Conservation (phyloP, 2,797 vertebrate species). For the Gambelia wislizenii region DNA sequence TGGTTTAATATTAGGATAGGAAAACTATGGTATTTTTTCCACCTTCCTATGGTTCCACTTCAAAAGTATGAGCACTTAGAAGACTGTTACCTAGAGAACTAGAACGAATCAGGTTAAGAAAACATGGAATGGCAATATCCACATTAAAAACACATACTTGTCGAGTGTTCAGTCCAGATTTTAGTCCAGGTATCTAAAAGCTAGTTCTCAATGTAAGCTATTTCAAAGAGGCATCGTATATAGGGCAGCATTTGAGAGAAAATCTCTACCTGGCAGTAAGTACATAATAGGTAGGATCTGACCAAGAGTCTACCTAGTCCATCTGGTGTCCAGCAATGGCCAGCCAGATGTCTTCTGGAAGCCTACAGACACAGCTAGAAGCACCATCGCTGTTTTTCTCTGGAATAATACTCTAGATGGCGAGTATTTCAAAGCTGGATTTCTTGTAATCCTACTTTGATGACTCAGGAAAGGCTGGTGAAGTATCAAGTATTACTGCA, state of each 20-base stretch:
- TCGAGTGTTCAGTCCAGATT: not conserved
- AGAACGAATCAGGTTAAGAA: not conserved
- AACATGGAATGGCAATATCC: not conserved
- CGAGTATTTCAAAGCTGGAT: not conserved
- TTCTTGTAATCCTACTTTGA: not conserved
- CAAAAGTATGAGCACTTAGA: not conserved
- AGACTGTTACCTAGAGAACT: not conserved
- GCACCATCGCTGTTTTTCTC: not conserved
- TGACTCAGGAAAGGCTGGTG: not conserved
- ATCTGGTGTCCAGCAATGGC: not conserved
- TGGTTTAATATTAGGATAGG: not conserved
- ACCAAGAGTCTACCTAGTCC: not conserved
- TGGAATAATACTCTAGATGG: conserved; percentile 4
- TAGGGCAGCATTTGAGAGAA: not conserved
- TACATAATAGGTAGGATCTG: not conserved
- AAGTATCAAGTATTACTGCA: not conserved
- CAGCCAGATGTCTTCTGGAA: not conserved
- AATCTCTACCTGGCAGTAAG: not conserved
- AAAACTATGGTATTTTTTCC: not conserved
- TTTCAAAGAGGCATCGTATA: conserved; percentile 19
- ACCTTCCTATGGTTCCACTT: not conserved
- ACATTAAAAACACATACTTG: not conserved
- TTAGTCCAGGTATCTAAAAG: not conserved
- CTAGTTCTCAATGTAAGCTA: not conserved
- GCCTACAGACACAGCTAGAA: not conserved